Evolutionary conservation across 2,888 invertebrate species (phyloP).

Genomic region (Athalia rosae): DNA sequence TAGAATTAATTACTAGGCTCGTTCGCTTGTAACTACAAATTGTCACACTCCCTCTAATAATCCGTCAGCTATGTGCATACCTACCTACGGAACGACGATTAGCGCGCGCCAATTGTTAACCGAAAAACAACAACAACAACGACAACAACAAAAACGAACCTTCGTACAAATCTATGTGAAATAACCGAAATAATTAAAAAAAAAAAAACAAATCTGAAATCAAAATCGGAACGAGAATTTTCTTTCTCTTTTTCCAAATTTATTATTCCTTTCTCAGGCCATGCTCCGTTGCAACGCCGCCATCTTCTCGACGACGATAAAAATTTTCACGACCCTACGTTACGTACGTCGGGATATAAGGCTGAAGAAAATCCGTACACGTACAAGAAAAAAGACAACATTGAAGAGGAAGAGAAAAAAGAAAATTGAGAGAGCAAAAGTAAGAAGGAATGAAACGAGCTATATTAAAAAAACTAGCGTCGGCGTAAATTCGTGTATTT

Average conservation of each 20-base stretch:
- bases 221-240: not conserved
- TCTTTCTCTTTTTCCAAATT: not conserved
- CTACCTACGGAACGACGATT: not conserved
- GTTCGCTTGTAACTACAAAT: conserved; percentile 61
- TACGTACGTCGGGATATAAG: not conserved
- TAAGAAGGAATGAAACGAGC: too few species aligned
- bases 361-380: not conserved
- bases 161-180: too few species aligned
- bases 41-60: not conserved
- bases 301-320: not conserved
- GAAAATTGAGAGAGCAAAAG: conserved; percentile 3
- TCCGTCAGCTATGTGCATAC: not conserved
- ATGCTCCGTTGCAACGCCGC: too few species aligned
- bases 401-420: not conserved
- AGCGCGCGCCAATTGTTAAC: not conserved
- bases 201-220: not conserved
- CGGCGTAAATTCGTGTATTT: too few species aligned
- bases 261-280: too few species aligned
- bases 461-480: too few species aligned
- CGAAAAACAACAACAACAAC: too few species aligned
- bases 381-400: not conserved
- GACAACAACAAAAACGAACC: too few species aligned
- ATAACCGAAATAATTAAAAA: not conserved
- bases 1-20: conserved; percentile 69
- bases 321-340: not conserved